Percentiles rank a stretch among this genome's conserved stretches.
These are phyloP conservation scores for Alentia gelatinosa DNA, from an alignment of 2,888 invertebrate genomes.

Conservation along the genomic window DNA sequence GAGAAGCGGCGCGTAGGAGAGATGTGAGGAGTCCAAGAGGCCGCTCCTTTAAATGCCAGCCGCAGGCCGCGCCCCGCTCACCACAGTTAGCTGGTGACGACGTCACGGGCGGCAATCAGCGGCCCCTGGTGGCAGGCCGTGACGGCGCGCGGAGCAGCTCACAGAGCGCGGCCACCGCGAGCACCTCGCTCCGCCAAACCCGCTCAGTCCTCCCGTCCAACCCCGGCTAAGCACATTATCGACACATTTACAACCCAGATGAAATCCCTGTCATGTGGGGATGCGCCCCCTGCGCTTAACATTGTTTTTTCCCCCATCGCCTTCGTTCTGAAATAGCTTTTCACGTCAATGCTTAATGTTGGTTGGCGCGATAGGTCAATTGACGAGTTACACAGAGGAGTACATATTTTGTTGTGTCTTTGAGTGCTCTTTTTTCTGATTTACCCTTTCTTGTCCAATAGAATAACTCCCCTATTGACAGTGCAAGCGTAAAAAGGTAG, in stretches of 20 bases:
- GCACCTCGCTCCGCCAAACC: not conserved
- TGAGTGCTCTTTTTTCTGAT: too few relatives aligned
- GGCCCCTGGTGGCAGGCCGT: not conserved
- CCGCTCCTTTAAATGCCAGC: not conserved
- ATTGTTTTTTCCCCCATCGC: not conserved
- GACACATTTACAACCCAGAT: not conserved
- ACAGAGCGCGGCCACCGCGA: not conserved
- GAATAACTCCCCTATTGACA: too few relatives aligned
- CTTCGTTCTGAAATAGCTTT: not conserved
- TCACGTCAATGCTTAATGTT: not conserved
- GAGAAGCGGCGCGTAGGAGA: too few relatives aligned
- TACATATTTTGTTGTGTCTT: too few relatives aligned
- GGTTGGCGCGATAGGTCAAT: not conserved
- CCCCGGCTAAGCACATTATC: conserved; percentile 1
- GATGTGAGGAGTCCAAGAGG: too few relatives aligned
- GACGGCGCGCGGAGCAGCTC: not conserved
- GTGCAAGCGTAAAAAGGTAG: too few relatives aligned
- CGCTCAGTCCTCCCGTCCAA: not conserved
- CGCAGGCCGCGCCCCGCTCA: not conserved
- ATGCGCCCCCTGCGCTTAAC: too few relatives aligned
- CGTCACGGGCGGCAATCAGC: not conserved
- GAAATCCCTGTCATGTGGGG: not conserved
- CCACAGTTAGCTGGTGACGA: too few relatives aligned
- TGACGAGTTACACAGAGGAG: not conserved
- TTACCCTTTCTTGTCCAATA: too few relatives aligned